Evolutionary conservation across 2,888 invertebrate species (phyloP).

Genomic region (Syritta pipiens): DNA sequence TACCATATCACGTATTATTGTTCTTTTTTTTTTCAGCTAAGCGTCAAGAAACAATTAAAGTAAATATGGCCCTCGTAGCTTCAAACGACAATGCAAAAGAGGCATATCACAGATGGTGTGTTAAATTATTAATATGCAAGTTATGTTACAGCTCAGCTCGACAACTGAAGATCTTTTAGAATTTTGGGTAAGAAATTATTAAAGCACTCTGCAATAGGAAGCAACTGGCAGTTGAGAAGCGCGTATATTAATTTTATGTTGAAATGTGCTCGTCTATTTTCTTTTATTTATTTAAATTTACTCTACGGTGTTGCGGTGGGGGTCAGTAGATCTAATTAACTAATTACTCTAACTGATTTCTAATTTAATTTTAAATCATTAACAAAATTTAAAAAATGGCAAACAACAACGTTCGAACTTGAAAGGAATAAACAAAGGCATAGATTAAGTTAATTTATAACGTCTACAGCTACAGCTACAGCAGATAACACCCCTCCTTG

Average conservation of each 20-base stretch:
- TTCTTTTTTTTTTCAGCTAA: no score
- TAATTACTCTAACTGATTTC: neutral
- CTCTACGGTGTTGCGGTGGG: neutral
- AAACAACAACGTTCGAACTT: no score
- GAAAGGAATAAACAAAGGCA: no score
- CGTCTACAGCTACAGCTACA: no score
- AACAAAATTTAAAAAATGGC: conserved; percentile 1
- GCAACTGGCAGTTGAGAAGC: conserved; percentile 3
- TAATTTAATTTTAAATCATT: neutral
- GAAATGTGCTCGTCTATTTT: neutral
- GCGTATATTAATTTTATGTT: conserved; percentile 1
- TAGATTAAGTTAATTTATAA: neutral
- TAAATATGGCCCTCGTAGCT: no score
- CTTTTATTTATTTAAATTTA: no score
- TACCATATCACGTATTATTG: no score
- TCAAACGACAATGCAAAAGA: conserved; percentile 18
- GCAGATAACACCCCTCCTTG: neutral
- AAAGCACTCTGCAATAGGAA: neutral
- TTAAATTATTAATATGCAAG: conserved; percentile 32
- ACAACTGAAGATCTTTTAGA: conserved; percentile 18
- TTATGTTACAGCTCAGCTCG: conserved; percentile 7
- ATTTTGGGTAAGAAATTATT: conserved; percentile 5
- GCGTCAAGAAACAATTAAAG: no score
- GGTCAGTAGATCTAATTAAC: no score
- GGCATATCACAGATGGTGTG: neutral